These are phyloP conservation scores for Drosophila recens DNA, from an alignment of 2,888 invertebrate species.

Conservation along the genomic window DNA sequence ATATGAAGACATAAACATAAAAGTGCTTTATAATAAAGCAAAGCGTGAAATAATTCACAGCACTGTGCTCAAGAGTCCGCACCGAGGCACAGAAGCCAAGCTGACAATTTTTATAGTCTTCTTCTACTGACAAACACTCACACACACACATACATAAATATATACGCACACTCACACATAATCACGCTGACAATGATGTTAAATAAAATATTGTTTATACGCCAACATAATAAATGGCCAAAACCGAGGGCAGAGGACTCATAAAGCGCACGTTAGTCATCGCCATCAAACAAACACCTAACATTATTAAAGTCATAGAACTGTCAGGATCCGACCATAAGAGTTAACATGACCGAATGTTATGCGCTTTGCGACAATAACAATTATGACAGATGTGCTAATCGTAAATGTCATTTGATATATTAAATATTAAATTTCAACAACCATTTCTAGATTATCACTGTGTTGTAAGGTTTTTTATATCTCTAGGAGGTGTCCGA, in stretches of 20 bases:
- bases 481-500: too few relatives aligned
- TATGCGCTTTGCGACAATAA: constrained; percentile 48
- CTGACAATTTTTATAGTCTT: constrained; percentile 81
- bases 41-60: constrained; percentile 80
- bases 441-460: background rate
- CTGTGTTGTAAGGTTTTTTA: too few relatives aligned
- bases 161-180: background rate
- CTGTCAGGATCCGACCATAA: constrained; percentile 9
- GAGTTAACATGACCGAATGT: constrained; percentile 16
- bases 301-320: constrained; percentile 53
- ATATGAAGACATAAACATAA: constrained; percentile 81
- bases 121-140: constrained; percentile 19
- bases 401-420: constrained; percentile 1
- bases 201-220: constrained; percentile 81
- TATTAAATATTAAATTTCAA: constrained; percentile 18
- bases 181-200: constrained; percentile 72
- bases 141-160: constrained; percentile 7
- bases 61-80: constrained; percentile 44
- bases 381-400: constrained; percentile 76
- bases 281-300: constrained; percentile 68
- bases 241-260: constrained; percentile 56
- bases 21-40: constrained; percentile 82
- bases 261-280: constrained; percentile 64
- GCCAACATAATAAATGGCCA: constrained; percentile 78
- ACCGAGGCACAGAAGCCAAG: constrained; percentile 59